Conservation (phyloP, 2,888 invertebrate genomes). For the Oegoconia quadripuncta region DNA sequence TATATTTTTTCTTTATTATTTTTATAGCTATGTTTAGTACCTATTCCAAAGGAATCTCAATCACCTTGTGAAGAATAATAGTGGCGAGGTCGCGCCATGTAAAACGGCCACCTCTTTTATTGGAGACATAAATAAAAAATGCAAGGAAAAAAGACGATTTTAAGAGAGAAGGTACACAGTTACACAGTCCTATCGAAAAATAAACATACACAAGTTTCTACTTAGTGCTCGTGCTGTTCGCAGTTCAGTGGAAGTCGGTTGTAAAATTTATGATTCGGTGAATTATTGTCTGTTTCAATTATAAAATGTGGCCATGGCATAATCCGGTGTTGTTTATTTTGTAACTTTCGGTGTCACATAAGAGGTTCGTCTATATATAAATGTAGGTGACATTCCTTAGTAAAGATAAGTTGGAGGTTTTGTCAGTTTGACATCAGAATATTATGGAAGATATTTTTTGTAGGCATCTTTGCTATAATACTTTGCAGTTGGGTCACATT, state of each 20-base stretch:
- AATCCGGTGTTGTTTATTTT: slow-evolving; percentile 29
- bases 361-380: too few species aligned
- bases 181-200: slow-evolving; percentile 76
- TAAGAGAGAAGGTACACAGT: slow-evolving; percentile 66
- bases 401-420: too few species aligned
- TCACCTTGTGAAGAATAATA: slow-evolving; percentile 64
- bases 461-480: too few species aligned
- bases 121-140: slow-evolving; percentile 59
- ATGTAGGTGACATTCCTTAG: too few species aligned
- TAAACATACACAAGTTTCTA: slow-evolving; percentile 72
- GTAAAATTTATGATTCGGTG: slow-evolving; percentile 75
- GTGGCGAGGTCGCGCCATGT: slow-evolving; percentile 39
- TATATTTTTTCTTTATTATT: too few species aligned
- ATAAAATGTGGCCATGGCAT: slow-evolving; percentile 24
- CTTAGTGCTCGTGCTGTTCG: slow-evolving; percentile 58
- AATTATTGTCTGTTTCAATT: slow-evolving; percentile 49
- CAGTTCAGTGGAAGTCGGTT: slow-evolving; percentile 62
- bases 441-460: too few species aligned
- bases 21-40: too few species aligned
- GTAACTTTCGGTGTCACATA: slow-evolving; percentile 17
- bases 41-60: too few species aligned
- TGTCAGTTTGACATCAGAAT: too few species aligned
- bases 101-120: slow-evolving; percentile 67
- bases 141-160: slow-evolving; percentile 34
- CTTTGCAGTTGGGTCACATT: too few species aligned